Conservation (phyloP, 2,113 vertebrate genomes). For the Vidua macroura region DNA sequence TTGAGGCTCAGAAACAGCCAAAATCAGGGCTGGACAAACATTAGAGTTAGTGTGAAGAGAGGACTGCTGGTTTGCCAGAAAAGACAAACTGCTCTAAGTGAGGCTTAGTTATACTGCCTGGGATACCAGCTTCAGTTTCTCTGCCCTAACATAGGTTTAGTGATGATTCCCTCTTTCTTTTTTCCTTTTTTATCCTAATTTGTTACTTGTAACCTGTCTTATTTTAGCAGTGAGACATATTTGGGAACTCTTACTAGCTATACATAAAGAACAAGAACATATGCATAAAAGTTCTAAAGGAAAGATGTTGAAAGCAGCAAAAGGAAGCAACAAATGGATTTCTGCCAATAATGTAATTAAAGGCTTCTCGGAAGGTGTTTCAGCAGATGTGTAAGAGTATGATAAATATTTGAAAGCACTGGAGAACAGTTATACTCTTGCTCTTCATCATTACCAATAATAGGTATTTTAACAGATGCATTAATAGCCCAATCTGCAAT, state of each 20-base stretch:
- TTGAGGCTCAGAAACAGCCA: neutral
- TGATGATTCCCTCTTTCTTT: neutral
- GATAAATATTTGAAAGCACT: constrained; percentile 6
- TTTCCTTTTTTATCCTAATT: neutral
- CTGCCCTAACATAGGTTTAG: neutral
- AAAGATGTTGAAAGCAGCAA: neutral
- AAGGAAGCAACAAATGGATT: neutral
- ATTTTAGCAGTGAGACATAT: neutral
- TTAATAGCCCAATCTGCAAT: neutral
- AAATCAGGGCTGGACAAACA: neutral
- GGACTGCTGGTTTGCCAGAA: neutral
- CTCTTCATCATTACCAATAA: neutral
- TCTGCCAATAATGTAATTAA: neutral
- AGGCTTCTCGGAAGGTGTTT: neutral
- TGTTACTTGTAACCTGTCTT: neutral
- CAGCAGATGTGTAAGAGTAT: neutral
- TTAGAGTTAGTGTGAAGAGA: neutral
- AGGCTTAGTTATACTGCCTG: neutral
- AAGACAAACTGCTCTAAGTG: neutral
- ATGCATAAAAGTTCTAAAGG: neutral
- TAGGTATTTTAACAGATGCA: neutral
- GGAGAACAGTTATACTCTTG: neutral
- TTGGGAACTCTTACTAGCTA: neutral
- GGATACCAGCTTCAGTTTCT: neutral
- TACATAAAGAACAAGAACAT: neutral